These are phyloP conservation scores for Columba janthina DNA, from an alignment of 2,113 vertebrate genomes.

Conservation along the genomic window DNA sequence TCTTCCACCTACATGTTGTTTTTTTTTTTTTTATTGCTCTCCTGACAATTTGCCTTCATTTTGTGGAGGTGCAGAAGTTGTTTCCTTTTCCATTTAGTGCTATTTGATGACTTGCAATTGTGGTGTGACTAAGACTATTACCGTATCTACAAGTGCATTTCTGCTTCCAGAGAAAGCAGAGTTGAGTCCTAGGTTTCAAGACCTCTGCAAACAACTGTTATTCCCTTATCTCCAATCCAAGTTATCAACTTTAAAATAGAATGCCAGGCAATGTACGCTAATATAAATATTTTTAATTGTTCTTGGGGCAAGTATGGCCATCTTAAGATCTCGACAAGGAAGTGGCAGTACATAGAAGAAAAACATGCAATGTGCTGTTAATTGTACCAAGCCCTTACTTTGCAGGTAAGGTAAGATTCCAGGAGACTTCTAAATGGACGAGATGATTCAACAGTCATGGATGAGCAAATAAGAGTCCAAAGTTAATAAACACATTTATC, in stretches of 20 bases:
- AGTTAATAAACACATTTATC: neutral
- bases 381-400: neutral
- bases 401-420: neutral
- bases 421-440: neutral
- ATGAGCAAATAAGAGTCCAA: neutral
- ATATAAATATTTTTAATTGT: neutral
- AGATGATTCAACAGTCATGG: neutral
- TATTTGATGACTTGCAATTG: constrained; percentile 7
- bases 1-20: neutral
- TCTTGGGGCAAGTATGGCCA: neutral
- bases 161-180: neutral
- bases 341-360: neutral
- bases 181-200: neutral
- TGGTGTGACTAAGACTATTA: constrained; percentile 14
- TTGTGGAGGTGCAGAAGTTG: constrained; percentile 16
- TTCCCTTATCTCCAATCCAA: neutral
- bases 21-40: neutral
- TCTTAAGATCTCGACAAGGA: neutral
- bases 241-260: neutral
- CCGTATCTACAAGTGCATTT: neutral
- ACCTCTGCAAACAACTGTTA: neutral
- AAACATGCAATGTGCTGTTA: neutral
- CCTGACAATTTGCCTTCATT: neutral
- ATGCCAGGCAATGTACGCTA: neutral
- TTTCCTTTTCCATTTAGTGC: neutral